phyloP scores from a whole-genome alignment of 2,113 vertebrate species.

The Lanius ludovicianus region DNA sequence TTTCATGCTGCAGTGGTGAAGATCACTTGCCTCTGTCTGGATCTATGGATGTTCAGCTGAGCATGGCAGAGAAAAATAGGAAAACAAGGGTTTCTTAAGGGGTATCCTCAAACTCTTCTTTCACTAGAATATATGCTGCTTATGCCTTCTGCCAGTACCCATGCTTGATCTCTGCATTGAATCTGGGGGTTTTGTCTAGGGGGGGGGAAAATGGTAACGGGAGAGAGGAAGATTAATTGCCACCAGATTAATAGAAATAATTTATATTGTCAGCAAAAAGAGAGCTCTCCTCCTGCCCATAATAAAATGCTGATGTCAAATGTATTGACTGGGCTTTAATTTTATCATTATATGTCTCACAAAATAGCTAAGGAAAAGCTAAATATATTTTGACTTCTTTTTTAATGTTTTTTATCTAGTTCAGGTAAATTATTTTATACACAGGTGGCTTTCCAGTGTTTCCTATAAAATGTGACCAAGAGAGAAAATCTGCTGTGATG shows the following conservation, averaged over 20 bases:
- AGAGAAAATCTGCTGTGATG: neutral
- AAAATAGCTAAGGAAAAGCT: neutral
- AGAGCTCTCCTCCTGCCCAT: neutral
- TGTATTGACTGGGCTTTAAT: neutral
- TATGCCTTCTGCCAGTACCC: neutral
- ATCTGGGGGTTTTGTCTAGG: neutral
- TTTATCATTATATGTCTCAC: neutral
- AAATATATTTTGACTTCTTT: neutral
- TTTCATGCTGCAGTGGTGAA: neutral
- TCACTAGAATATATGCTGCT: neutral
- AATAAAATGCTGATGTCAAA: neutral
- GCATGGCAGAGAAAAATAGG: neutral
- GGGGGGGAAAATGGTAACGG: neutral
- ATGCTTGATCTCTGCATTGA: neutral
- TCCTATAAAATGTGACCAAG: neutral
- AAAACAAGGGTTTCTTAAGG: neutral
- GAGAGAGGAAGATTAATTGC: neutral
- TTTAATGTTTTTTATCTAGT: neutral
- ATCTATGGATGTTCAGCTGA: neutral
- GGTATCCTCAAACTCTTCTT: neutral
- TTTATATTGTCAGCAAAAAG: neutral
- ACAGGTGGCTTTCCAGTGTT: neutral
- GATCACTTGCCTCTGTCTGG: neutral
- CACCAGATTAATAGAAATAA: neutral
- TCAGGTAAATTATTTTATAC: neutral